Conservation (phyloP, 2,888 invertebrate genomes). For the Lasius fuliginosus region DNA sequence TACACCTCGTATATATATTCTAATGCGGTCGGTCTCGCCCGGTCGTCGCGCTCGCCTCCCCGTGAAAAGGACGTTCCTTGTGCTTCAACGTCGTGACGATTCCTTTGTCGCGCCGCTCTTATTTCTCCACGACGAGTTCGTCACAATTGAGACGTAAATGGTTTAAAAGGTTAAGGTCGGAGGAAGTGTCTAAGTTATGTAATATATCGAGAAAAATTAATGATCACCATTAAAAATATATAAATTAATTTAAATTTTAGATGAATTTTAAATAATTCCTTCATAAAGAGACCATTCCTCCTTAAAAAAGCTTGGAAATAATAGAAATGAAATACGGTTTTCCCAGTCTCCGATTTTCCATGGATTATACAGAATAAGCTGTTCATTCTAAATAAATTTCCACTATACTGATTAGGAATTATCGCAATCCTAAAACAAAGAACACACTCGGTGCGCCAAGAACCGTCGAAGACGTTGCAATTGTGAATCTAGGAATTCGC, state of each 20-base stretch:
- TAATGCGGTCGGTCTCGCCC: slow-evolving; percentile 47
- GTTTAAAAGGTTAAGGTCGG: slow-evolving; percentile 46
- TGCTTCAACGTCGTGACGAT: slow-evolving; percentile 59
- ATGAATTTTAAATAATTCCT: neutral
- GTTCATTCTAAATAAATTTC: neutral
- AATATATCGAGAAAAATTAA: neutral
- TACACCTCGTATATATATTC: slow-evolving; percentile 58
- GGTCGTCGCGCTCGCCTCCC: slow-evolving; percentile 35
- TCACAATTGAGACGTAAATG: slow-evolving; percentile 43
- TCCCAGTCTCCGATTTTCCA: neutral
- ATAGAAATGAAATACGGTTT: neutral
- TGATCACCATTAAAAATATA: neutral
- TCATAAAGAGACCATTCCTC: neutral
- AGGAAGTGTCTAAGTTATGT: slow-evolving; percentile 26
- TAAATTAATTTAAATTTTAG: neutral
- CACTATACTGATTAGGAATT: neutral
- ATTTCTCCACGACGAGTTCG: slow-evolving; percentile 49
- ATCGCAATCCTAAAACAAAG: slow-evolving; percentile 22
- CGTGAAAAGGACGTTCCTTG: slow-evolving; percentile 60
- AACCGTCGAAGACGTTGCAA: slow-evolving; percentile 32
- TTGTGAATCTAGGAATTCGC: slow-evolving; percentile 76
- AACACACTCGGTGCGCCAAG: neutral
- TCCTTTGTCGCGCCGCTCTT: slow-evolving; percentile 62
- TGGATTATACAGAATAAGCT: slow-evolving; percentile 2
- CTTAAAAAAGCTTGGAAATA: neutral